phyloP scores from a whole-genome alignment of 2,797 vertebrate genomes.

The Tangara arthus region DNA sequence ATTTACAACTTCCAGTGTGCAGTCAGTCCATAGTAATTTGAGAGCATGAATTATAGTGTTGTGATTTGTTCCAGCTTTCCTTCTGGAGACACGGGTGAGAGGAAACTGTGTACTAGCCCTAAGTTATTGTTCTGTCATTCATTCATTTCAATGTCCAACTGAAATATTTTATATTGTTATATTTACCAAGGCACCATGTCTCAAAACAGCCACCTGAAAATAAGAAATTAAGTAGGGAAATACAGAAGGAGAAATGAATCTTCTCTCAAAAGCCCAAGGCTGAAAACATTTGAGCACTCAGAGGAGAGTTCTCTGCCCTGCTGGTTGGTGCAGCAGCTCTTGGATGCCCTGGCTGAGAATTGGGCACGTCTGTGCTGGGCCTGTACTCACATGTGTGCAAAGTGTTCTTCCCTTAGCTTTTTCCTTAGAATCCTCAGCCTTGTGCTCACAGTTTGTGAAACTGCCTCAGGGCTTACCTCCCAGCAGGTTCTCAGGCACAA shows the following conservation, averaged over 20 bases:
- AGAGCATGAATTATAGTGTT: background rate
- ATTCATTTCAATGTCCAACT: background rate
- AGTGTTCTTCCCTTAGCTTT: background rate
- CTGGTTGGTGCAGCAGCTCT: background rate
- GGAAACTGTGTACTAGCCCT: background rate
- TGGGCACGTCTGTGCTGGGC: fast-evolving
- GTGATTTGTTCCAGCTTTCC: background rate
- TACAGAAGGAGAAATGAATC: background rate
- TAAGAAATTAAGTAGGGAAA: background rate
- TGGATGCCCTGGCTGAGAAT: background rate
- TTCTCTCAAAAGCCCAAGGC: background rate
- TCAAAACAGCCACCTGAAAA: background rate
- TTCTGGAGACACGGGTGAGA: background rate
- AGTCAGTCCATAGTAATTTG: background rate
- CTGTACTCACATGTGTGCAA: background rate
- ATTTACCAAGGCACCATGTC: background rate
- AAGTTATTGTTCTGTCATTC: background rate
- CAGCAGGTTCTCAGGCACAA: background rate
- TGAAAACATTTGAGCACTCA: background rate
- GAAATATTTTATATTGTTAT: background rate
- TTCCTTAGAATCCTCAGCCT: background rate
- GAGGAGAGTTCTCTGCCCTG: background rate
- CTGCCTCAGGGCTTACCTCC: background rate
- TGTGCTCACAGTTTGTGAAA: background rate
- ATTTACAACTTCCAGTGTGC: background rate